phyloP scores from a whole-genome alignment of 2,113 vertebrate species.

The Delphinapterus leucas region DNA sequence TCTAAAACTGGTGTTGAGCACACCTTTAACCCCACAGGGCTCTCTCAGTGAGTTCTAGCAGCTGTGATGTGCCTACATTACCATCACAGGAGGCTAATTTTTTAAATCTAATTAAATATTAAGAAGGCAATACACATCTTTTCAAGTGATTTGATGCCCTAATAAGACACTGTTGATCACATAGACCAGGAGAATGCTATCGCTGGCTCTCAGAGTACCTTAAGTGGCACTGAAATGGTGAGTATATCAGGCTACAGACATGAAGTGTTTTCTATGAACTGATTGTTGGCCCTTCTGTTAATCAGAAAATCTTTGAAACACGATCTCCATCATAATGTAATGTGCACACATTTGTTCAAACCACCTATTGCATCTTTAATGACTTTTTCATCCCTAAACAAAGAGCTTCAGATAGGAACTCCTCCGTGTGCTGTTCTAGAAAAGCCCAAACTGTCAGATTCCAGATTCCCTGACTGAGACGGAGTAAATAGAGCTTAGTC shows the following conservation, averaged over 20 bases:
- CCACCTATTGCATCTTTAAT: slow-evolving; percentile 24
- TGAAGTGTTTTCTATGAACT: not conserved
- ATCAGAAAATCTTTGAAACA: slow-evolving; percentile 58
- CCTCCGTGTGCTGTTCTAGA: not conserved
- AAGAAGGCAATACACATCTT: slow-evolving; percentile 19
- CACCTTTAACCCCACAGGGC: not conserved
- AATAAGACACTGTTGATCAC: slow-evolving; percentile 32
- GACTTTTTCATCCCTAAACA: not conserved
- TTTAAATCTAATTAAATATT: slow-evolving; percentile 58
- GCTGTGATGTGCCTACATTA: not conserved
- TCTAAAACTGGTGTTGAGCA: not conserved
- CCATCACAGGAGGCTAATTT: not conserved
- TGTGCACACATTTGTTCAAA: slow-evolving; percentile 51
- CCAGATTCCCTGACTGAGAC: not conserved
- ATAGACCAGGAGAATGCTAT: slow-evolving; percentile 2
- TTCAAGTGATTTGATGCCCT: slow-evolving; percentile 47
- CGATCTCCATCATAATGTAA: slow-evolving; percentile 50
- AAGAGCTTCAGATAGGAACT: slow-evolving; percentile 26
- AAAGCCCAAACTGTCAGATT: not conserved
- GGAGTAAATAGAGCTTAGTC: not conserved
- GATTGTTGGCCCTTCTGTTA: slow-evolving; percentile 38
- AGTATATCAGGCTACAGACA: slow-evolving; percentile 19
- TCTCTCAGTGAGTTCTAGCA: slow-evolving; percentile 35
- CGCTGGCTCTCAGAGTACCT: not conserved
- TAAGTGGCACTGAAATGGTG: not conserved